Evolutionary conservation across 1,140 invertebrate genomes (phyloP).

Genomic region (Pseudobourletiella spinata): DNA sequence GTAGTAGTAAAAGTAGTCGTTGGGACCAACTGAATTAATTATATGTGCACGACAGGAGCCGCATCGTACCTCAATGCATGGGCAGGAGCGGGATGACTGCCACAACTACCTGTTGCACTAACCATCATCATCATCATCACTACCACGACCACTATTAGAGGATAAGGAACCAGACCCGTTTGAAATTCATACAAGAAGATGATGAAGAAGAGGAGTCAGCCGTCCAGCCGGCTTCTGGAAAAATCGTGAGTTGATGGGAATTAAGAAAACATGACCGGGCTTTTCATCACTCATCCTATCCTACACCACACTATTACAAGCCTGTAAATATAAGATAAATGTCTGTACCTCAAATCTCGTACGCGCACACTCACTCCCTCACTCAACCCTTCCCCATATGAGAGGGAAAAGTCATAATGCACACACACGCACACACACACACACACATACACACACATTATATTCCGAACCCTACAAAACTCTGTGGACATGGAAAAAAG

Average conservation of each 20-base stretch:
- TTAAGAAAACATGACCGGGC: background rate
- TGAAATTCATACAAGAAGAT: background rate
- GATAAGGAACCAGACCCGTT: background rate
- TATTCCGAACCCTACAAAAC: too few relatives aligned
- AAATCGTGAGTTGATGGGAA: slow-evolving; percentile 4
- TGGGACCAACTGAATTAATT: too few relatives aligned
- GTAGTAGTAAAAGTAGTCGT: background rate
- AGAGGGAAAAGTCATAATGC: too few relatives aligned
- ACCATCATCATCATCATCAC: background rate
- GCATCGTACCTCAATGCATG: background rate
- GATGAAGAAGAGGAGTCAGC: background rate
- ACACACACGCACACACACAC: too few relatives aligned
- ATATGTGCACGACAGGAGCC: background rate
- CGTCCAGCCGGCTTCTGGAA: background rate
- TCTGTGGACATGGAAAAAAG: too few relatives aligned
- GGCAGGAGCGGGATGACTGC: background rate
- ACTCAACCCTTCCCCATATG: too few relatives aligned
- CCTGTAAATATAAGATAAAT: too few relatives aligned
- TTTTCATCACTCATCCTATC: too few relatives aligned
- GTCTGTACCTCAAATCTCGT: too few relatives aligned
- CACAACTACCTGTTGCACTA: background rate
- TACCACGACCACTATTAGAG: background rate
- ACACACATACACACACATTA: too few relatives aligned
- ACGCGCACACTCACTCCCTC: too few relatives aligned
- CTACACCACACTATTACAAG: too few relatives aligned